Evolutionary conservation across 1,140 invertebrate genomes (phyloP).

Genomic region (Dolichoris vasculosae): DNA sequence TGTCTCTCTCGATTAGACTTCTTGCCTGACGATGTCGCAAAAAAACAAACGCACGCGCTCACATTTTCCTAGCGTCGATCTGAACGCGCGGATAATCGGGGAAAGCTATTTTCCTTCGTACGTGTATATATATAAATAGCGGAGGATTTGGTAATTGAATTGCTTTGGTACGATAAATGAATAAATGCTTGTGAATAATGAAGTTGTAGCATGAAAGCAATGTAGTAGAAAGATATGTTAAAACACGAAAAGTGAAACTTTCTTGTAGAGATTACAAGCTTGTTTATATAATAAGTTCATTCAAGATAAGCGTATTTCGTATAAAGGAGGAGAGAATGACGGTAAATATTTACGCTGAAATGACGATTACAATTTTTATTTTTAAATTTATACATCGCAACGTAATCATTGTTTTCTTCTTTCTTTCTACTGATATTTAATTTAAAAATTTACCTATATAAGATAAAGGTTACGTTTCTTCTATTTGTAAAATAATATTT

Average conservation of each 20-base stretch:
- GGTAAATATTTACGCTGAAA: not conserved
- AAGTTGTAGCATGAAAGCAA: not conserved
- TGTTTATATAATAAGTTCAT: not conserved
- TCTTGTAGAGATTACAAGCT: not conserved
- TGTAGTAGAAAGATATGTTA: not conserved
- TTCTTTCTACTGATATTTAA: not conserved
- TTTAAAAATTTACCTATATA: not conserved
- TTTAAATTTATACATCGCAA: not conserved
- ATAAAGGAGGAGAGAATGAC: not conserved
- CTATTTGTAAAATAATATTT: not conserved
- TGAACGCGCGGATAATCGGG: not conserved
- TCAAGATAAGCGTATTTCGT: not conserved
- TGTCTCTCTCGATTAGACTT: slow-evolving; percentile 66
- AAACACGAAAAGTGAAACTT: not conserved
- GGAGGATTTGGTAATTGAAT: not conserved
- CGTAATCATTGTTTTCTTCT: not conserved
- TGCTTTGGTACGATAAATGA: not conserved
- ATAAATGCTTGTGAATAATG: slow-evolving; percentile 30
- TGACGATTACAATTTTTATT: not conserved
- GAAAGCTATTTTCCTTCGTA: not conserved
- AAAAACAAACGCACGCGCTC: not conserved
- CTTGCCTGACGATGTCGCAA: slow-evolving; percentile 58
- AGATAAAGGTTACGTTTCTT: not conserved
- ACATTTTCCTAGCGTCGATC: not conserved
- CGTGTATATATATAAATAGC: not conserved